Percentiles rank a stretch among this genome's conserved stretches.
Evolutionary conservation across 1,140 invertebrate species (phyloP).

Genomic region (Eumeta japonica): DNA sequence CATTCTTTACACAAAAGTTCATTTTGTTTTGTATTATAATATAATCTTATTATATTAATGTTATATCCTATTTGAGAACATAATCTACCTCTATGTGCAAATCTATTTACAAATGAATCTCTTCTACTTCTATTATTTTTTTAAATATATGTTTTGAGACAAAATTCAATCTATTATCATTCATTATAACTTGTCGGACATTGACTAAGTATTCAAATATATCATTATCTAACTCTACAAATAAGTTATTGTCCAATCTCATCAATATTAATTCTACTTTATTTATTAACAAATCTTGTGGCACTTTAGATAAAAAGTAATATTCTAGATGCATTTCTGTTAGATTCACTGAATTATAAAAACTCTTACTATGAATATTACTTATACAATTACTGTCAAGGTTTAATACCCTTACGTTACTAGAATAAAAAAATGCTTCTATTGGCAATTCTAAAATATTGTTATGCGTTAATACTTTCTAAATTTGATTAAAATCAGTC

Average conservation of each 20-base stretch:
- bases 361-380: conserved; percentile 50
- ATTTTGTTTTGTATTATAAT: no score
- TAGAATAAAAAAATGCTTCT: conserved; percentile 79
- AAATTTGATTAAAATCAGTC: no score
- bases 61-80: no score
- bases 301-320: conserved; percentile 52
- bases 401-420: conserved; percentile 50
- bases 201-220: conserved; percentile 29
- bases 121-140: conserved; percentile 31
- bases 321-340: conserved; percentile 43
- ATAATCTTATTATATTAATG: no score
- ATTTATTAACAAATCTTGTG: conserved; percentile 48
- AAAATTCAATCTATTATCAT: conserved; percentile 39
- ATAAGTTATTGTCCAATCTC: conserved; percentile 53
- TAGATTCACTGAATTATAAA: conserved; percentile 45
- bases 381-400: conserved; percentile 49
- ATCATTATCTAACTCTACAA: conserved; percentile 40
- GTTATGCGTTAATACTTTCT: conserved; percentile 85
- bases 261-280: conserved; percentile 41
- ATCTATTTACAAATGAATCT: conserved; percentile 44
- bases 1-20: no score
- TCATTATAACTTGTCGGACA: conserved; percentile 35
- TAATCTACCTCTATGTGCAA: no score
- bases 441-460: conserved; percentile 84
- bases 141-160: conserved; percentile 34